Base-by-base conservation (phyloP, 2,888 invertebrate species). In the Urechis unicinctus region DNA sequence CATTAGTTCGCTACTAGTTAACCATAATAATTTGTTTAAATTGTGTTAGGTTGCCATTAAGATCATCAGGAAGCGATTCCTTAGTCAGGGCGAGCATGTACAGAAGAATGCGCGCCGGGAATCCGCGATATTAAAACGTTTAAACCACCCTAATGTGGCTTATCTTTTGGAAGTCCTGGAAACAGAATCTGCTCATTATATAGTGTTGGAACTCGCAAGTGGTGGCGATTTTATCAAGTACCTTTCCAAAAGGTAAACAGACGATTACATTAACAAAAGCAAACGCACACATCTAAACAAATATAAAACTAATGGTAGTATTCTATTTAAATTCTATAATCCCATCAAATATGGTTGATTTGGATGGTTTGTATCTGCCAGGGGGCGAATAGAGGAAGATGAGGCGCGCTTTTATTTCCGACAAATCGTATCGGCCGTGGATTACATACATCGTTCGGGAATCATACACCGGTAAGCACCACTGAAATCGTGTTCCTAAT, bases 11-110 rank as follows among this genome's bases (percentile, higher is more conserved):
- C n/a, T n/a, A n/a, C n/a, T n/a, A n/a, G n/a, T n/a, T n/a, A n/a
- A n/a, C n/a, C n/a, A n/a, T n/a, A n/a, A n/a, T n/a, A n/a, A n/a
- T n/a, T n/a, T n/a, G n/a, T n/a, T n/a, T n/a, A n/a, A n/a, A n/a
- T n/a, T n/a, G n/a, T n/a, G n/a, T n/a, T n/a, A 73, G 72, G 71
- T 74, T 36, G 74, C 74, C 3, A 70, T 74, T 21, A 74, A 74
- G 59, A 64, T 72, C 4, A 68, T 74, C 1, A 59, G 68, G 31
- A 74, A 74, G 60, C 67, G 65, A 36, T 62, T 65, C 3, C 61
- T 72, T 1, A 53, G 67, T 4, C 60, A 69, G 51, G 58, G 66
- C 6, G 71, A 72, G 28, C 68, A 64, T 52, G 65, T 70, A 4
- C 59, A 68, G 53, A 66, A 66, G 48, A 65, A 68, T 59, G 66